Evolutionary conservation across 2,888 invertebrate genomes (phyloP), one percentile per base, ranked within the genome.

Genomic region (Trissolcus japonicus): DNA sequence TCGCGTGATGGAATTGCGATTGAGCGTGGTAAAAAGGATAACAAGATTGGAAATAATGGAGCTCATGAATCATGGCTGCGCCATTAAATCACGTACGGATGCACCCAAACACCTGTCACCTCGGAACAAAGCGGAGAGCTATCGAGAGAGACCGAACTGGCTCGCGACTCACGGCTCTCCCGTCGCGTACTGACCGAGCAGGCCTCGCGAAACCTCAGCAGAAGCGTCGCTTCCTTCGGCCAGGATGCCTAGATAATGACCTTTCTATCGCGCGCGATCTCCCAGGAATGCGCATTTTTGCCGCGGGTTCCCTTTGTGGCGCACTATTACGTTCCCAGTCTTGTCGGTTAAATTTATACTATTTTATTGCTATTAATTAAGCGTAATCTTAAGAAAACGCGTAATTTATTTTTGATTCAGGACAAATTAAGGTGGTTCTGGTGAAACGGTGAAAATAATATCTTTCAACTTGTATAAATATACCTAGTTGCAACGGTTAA

Each of bases 261-360:
- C 72, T 72, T 72, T 72, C 72, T 72, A 72, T 63, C 63, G 72
- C 63, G 71, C 71, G 63, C 54, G 72, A 63, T 72, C 72, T 72
- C 59, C 17, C 14, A 59, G 72, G 72, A 72, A 72, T 72, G 57
- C 54, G 59, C 16, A 72, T 72, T 72, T 72, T 72, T 72, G 48
- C 40, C 7, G 25, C 46, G 16, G 11, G 59, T 53, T 43, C 60
- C 51, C 54, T 67, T 68, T 66, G 46, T 48, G n/a, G 56, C 14
- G 59, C 51, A 4, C 1, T 17, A 4, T 25, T 53, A 43, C 53
- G 53, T 67, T 50, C 9, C 17, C 2, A 51, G 51, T 51, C 35
- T 35, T 16, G 17, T 51, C 51, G 17, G 14, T 35, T 35, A 0
- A 46, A 16, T 46, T n/a, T 14, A 16, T 16, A 46, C 14, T n/a